Evolutionary conservation across 1,140 invertebrate species (phyloP), one percentile per base, ranked within the genome.

Genomic region (Lycorma delicatula): DNA sequence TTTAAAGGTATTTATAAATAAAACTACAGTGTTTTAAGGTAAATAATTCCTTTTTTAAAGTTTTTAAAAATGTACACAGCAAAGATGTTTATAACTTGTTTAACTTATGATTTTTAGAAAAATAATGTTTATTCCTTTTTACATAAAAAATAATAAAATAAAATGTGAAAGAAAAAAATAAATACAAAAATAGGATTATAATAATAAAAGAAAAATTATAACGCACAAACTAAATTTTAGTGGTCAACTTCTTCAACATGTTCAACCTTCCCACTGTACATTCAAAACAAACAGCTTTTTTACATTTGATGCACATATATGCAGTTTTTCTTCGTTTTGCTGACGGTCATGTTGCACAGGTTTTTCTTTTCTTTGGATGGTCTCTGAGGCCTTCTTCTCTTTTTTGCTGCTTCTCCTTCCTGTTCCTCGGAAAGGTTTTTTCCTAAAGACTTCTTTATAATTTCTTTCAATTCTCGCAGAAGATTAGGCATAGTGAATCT

Each of bases 401-500:
- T n/a, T n/a, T n/a, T n/a, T n/a, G n/a, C n/a, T 22, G 31, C 51
- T 20, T 9, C 51, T 11, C 20, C 51, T 4, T 20, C 47, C 11
- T 22, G 20, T 3, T 9, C 16, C 26, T 49, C 16, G 20, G 2
- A 13, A 20, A 12, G 18, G 18, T 28, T 16, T 9, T 44, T 27
- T 22, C 53, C 31, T 16, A 47, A n/a, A 6, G 34, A 28, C 22
- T 44, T 56, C 20, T 48, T 47, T 3, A 56, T 55, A 7, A 16
- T 23, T 48, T 48, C 27, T 31, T 29, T 47, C 5, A 56, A 16
- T 11, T 47, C 38, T 28, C 38, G 5, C 29, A 7, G 54, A 48
- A 56, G 54, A 12, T 16, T 47, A 25, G 54, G 41, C 18, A 48
- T 28, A 18, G 41, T 22, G 11, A 56, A 27, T 47, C 66, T 64